Conservation (phyloP, 2,888 invertebrate species). For the Pterostichus madidus region DNA sequence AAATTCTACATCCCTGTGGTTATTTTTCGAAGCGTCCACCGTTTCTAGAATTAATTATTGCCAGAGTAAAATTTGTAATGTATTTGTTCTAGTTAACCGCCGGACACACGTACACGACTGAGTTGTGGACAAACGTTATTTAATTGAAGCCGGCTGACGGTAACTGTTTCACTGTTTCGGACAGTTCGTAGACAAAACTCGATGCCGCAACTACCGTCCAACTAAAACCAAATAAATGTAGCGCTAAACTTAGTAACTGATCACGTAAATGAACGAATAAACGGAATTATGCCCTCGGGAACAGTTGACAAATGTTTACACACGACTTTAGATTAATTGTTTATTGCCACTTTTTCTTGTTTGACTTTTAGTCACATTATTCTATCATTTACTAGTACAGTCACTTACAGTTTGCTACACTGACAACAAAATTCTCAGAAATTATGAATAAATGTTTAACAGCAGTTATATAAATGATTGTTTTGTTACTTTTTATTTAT, state of each 20-base stretch:
- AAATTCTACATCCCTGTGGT: slow-evolving; percentile 17
- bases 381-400: no score
- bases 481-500: no score
- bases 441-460: no score
- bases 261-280: slow-evolving; percentile 53
- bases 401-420: no score
- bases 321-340: slow-evolving; percentile 38
- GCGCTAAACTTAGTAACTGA: slow-evolving; percentile 56
- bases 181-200: slow-evolving; percentile 49
- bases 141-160: slow-evolving; percentile 55
- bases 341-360: slow-evolving; percentile 24
- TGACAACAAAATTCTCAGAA: no score
- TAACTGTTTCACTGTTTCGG: slow-evolving; percentile 46
- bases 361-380: no score
- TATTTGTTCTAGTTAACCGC: slow-evolving; percentile 57
- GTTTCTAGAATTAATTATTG: slow-evolving; percentile 57
- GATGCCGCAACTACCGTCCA: slow-evolving; percentile 20
- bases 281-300: slow-evolving; percentile 35
- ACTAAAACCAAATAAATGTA: slow-evolving; percentile 52
- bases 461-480: no score
- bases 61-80: slow-evolving; percentile 57
- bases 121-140: slow-evolving; percentile 61
- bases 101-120: slow-evolving; percentile 3
- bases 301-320: slow-evolving; percentile 40
- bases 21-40: slow-evolving; percentile 34